Evolutionary conservation across 2,888 invertebrate genomes (phyloP).

Genomic region (Meloe dianella): DNA sequence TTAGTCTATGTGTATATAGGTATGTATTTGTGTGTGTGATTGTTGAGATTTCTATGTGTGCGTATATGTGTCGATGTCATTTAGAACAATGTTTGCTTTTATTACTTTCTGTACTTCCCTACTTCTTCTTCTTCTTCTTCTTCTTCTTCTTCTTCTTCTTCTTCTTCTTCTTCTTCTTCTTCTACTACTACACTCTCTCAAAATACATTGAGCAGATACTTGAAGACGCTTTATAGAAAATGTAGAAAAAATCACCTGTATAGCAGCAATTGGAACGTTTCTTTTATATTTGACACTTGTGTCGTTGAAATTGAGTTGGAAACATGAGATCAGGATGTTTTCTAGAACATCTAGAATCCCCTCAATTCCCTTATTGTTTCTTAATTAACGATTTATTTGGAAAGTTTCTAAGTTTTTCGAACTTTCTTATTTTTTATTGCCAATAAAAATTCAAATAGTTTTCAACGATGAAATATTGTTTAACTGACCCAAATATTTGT

Average conservation of each 20-base stretch:
- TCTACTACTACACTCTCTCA: too few species aligned
- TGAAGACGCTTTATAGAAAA: neutral
- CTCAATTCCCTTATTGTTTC: constrained; percentile 14
- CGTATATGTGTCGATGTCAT: constrained; percentile 9
- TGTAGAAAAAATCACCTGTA: neutral
- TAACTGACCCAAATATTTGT: neutral
- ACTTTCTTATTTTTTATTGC: neutral
- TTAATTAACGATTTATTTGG: neutral
- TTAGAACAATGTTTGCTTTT: constrained; percentile 19
- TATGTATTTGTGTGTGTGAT: constrained; percentile 2
- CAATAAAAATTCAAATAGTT: neutral
- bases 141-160: neutral
- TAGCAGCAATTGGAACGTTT: neutral
- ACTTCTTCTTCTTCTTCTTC: neutral
- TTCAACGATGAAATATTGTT: neutral
- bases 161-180: too few species aligned
- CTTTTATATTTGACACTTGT: neutral
- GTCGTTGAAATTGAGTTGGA: neutral
- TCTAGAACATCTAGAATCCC: constrained; percentile 6
- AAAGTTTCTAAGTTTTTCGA: neutral
- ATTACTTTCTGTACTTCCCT: constrained; percentile 13
- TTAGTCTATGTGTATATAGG: constrained; percentile 14
- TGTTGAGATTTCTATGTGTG: neutral
- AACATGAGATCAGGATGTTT: constrained; percentile 3
- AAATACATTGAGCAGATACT: constrained; percentile 13